Evolutionary conservation across 2,113 vertebrate genomes (phyloP).

Genomic region (Heptranchias perlo): DNA sequence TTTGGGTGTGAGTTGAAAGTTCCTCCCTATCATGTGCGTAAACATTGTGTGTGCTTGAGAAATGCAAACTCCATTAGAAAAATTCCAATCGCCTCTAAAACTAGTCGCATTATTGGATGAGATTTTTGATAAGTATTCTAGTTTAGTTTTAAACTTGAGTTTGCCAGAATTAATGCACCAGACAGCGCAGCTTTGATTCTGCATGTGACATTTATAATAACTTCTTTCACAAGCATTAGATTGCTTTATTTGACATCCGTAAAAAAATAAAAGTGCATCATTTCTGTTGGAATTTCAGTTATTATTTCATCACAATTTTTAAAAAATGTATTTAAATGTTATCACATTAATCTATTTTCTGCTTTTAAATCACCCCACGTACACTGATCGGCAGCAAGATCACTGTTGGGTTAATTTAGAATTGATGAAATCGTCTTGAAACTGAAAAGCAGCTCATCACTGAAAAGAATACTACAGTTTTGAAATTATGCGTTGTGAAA

Average conservation of each 20-base stretch:
- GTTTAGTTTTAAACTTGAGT: not conserved
- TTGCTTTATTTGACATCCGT: not conserved
- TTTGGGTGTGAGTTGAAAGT: not conserved
- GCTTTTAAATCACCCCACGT: not conserved
- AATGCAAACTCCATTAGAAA: not conserved
- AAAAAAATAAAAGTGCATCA: not conserved
- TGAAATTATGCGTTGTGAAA: not conserved
- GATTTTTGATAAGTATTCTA: not conserved
- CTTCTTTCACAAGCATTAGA: not conserved
- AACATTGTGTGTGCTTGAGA: not conserved
- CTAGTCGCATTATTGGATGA: no score
- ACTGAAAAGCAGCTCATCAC: not conserved
- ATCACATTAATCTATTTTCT: not conserved
- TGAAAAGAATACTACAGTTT: not conserved
- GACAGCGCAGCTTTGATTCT: not conserved
- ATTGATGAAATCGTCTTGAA: constrained; percentile 14
- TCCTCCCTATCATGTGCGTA: not conserved
- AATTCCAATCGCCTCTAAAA: not conserved
- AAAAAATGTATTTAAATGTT: not conserved
- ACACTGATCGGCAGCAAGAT: not conserved
- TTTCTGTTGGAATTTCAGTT: not conserved
- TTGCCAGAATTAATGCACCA: not conserved
- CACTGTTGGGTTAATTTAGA: not conserved
- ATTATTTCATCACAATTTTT: not conserved
- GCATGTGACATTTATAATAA: not conserved